Base-by-base conservation (phyloP, 2,888 invertebrate species). In the Oscheius onirici region DNA sequence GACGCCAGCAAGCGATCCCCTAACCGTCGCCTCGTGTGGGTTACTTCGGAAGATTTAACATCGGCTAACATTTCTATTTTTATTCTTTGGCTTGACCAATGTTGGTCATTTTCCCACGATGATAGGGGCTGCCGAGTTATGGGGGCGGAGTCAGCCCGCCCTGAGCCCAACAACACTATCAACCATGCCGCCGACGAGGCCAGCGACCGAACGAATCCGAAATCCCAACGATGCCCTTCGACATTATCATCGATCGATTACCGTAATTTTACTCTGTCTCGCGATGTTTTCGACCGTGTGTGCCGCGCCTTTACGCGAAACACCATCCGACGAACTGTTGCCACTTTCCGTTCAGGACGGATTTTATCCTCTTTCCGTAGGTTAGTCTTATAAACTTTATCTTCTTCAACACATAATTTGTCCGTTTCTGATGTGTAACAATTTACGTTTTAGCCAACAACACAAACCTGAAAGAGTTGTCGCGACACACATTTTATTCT, bases 261-360 rank as follows among this genome's bases (percentile, higher is more conserved):
- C 28, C 17, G 20, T 66, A 66, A 51, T 54, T 43, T 2, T 66
- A n/a, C 34, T 66, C 54, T 40, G n/a, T 51, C 20, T 66, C 54
- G 26, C 43, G 24, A 10, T 54, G 66, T 24, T 54, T n/a, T 22
- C 51, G 66, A 54, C 52, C n/a, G 54, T 40, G 52, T 20, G 52
- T 52, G 66, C 40, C 11, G 66, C 66, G 52, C 66, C 66, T 15
- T 34, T 66, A 41, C 63, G 66, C 41, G 66, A 66, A 52, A 54
- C 71, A 69, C 52, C 71, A 41, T 51, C 76, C 66, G 24, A 72
- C 72, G 57, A 57, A 10, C 28, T 22, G 24, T 20, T 63, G 17
- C 68, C 74, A 20, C 52, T 71, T n/a, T 69, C 71, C 46, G 67
- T 77, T 22, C 69, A 69, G 28, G 74, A 77, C 46, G 77, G 74